Base-by-base conservation (phyloP, 2,888 invertebrate species). In the Nymphalis polychloros region DNA sequence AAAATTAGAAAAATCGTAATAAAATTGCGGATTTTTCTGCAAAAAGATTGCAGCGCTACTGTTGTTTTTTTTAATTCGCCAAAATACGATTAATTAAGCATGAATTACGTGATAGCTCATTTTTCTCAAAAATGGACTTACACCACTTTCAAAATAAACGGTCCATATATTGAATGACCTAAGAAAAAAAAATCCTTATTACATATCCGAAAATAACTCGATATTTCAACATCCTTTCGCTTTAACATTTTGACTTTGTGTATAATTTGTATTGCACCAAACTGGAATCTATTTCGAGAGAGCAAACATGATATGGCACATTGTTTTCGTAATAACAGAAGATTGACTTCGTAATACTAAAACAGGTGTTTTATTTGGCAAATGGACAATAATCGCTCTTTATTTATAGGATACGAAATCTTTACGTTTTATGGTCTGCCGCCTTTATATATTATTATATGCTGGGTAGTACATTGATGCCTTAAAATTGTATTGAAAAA, bases 291-390 rank as follows among this genome's bases (percentile, higher is more conserved):
- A 63, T 64, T 69, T 63, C n/a, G 63, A 68, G 63, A 62, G 8
- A 19, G 27, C 47, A 41, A 60, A 59, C 62, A 69, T 48, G 57
- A 64, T 48, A 62, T 13, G 19, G 49, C 23, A 61, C 52, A 60
- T 48, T 68, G 53, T 67, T 57, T 68, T 53, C 35, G 67, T 59
- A 53, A 66, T 53, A 61, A 68, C 61, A 62, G 64, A 53, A 55
- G 23, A 60, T 35, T 64, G 55, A 59, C 35, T 35, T n/a, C 19
- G 27, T 65, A 63, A 64, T 50, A 63, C 62, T 68, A 53, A 60
- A 72, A 72, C 72, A 74, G 71, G 69, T 73, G 73, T 71, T 72
- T 31, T 49, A 53, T 71, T 70, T 72, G 71, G 73, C 72, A 68
- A 62, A 63, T 59, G 68, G 59, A 68, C 55, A 62, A 66, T 62